phyloP scores from a whole-genome alignment of 2,113 vertebrate species.

The Pyrgilauda ruficollis region DNA sequence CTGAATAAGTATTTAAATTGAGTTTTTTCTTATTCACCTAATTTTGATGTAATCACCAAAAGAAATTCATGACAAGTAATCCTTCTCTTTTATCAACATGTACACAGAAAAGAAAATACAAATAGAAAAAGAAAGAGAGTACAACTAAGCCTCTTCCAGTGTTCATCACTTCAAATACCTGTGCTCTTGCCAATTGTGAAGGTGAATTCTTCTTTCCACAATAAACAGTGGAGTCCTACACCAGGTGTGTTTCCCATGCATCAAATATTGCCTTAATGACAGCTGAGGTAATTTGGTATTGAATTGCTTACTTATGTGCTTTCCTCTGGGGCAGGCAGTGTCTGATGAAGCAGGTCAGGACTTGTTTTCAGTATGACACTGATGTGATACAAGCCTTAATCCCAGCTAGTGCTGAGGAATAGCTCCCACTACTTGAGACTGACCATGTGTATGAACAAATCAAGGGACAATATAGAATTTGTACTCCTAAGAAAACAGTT shows the following conservation, averaged over 20 bases:
- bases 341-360: not conserved
- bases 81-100: not conserved
- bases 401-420: not conserved
- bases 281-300: slow-evolving; percentile 12
- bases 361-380: not conserved
- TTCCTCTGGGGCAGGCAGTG: not conserved
- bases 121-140: not conserved
- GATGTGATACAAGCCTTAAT: not conserved
- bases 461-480: not conserved
- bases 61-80: not conserved
- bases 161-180: not conserved
- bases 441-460: not conserved
- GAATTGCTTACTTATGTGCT: not conserved
- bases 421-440: not conserved
- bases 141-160: not conserved
- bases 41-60: not conserved
- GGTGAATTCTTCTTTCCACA: not conserved
- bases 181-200: not conserved
- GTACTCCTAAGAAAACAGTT: not conserved
- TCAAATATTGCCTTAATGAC: not conserved
- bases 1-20: not conserved
- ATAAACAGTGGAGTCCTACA: not conserved
- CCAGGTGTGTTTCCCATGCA: not conserved
- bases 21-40: not conserved
- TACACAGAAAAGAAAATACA: not conserved